A percentile compares a stretch with the other conserved stretches of the same genome.
Evolutionary conservation across 2,888 invertebrate species (phyloP).

Genomic region (Lithosia quadra): DNA sequence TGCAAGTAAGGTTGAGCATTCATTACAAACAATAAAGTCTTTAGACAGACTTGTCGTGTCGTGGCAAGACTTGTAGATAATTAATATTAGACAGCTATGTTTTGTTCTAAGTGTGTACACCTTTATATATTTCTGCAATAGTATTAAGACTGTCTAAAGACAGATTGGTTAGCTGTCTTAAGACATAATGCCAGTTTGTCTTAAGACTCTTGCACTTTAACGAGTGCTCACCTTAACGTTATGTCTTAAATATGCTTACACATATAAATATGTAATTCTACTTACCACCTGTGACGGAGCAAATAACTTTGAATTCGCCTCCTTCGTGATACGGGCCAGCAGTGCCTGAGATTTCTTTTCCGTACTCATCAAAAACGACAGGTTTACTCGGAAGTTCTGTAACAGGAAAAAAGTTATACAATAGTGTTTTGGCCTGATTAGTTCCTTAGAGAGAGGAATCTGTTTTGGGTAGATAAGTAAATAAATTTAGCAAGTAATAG

Average conservation of each 20-base stretch:
- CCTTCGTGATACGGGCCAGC: conserved; percentile 93
- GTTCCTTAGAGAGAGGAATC: conserved; percentile 19
- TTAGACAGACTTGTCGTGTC: too few relatives aligned
- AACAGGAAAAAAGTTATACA: conserved; percentile 62
- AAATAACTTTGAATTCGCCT: conserved; percentile 90
- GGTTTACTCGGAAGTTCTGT: conserved; percentile 92
- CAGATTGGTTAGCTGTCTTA: too few relatives aligned
- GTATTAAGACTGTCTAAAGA: too few relatives aligned
- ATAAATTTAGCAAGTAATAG: neutral
- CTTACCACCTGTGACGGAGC: conserved; percentile 91
- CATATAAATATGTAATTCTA: conserved; percentile 22
- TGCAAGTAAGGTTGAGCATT: too few relatives aligned
- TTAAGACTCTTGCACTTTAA: too few relatives aligned
- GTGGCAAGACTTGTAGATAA: too few relatives aligned
- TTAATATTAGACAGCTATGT: too few relatives aligned
- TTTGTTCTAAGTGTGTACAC: too few relatives aligned
- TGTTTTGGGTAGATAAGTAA: conserved; percentile 10
- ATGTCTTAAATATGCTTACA: neutral
- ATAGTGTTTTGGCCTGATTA: conserved; percentile 17
- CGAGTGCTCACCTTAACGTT: too few relatives aligned
- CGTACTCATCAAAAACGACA: conserved; percentile 90
- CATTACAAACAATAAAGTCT: too few relatives aligned
- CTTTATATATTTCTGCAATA: too few relatives aligned
- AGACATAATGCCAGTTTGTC: too few relatives aligned
- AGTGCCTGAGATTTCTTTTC: conserved; percentile 87